These are phyloP conservation scores for Phaonia tiefii DNA, from an alignment of 2,888 invertebrate species.

Conservation along the genomic window DNA sequence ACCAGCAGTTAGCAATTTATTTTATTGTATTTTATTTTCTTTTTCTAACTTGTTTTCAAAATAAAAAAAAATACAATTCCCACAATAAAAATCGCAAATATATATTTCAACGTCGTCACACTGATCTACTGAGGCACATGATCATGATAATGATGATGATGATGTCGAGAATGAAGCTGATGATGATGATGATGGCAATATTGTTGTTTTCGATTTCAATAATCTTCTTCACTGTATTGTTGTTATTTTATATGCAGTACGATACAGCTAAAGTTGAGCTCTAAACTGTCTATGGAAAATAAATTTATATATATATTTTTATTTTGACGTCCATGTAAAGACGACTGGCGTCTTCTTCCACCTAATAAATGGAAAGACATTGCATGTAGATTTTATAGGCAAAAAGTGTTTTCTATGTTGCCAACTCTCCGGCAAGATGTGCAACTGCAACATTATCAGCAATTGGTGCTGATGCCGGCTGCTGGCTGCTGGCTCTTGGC, in stretches of 20 bases:
- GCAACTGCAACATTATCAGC: not conserved
- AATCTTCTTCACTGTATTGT: constrained; percentile 20
- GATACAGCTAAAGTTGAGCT: constrained; percentile 37
- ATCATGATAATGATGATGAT: no score
- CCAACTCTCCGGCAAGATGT: not conserved
- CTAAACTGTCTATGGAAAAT: constrained; percentile 40
- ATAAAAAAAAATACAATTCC: constrained; percentile 6
- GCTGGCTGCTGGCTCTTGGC: no score
- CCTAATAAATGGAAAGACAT: not conserved
- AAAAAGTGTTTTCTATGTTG: constrained; percentile 3
- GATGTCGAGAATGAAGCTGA: not conserved
- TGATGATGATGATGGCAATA: not conserved
- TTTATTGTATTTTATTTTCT: constrained; percentile 34
- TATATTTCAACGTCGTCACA: constrained; percentile 19
- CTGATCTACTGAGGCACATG: not conserved
- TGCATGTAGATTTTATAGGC: not conserved
- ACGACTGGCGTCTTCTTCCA: constrained; percentile 17
- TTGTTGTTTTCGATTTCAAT: constrained; percentile 11
- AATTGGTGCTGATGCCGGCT: no score
- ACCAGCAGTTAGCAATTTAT: constrained; percentile 18
- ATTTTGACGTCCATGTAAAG: constrained; percentile 7
- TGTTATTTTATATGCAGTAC: not conserved
- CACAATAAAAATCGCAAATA: constrained; percentile 25
- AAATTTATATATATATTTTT: constrained; percentile 28
- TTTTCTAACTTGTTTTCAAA: constrained; percentile 12